Conservation (phyloP, 30 jellyfish, hydroid and myxozoan genomes). For the Catostylus mosaicus region DNA sequence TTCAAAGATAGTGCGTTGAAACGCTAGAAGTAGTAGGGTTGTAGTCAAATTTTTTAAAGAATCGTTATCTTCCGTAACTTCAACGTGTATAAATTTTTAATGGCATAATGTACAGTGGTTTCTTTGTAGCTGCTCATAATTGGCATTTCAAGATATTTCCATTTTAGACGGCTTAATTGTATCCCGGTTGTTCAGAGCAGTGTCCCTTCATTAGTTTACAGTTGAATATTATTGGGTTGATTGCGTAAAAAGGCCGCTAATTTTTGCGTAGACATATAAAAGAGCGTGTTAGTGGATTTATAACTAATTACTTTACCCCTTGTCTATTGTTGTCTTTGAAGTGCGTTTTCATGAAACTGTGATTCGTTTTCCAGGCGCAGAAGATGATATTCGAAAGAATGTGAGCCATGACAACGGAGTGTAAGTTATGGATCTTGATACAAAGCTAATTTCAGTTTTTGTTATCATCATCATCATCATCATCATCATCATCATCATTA, state of each 20-base stretch:
- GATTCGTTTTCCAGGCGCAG: conserved; percentile 31
- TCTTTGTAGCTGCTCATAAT: no score
- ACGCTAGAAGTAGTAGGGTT: no score
- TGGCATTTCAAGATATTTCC: no score
- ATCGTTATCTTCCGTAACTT: no score
- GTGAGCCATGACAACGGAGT: conserved; percentile 58
- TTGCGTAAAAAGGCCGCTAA: background rate
- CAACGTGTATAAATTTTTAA: no score
- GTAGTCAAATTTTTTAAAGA: no score
- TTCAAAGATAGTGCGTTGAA: no score
- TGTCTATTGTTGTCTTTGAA: background rate
- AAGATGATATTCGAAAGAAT: conserved; percentile 41
- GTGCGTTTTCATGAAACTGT: background rate
- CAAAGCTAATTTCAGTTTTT: background rate
- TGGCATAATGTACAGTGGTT: no score
- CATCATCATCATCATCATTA: no score
- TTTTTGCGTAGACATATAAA: background rate
- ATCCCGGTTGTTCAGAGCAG: no score
- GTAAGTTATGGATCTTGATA: conserved; percentile 26
- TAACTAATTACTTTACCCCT: background rate
- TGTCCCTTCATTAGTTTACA: background rate
- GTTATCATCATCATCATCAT: no score
- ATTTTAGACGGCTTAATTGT: no score
- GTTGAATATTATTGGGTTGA: background rate
- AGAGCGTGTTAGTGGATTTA: background rate